Evolutionary conservation across 2,888 invertebrate species (phyloP).

Genomic region (Leptinotarsa peninsularis): DNA sequence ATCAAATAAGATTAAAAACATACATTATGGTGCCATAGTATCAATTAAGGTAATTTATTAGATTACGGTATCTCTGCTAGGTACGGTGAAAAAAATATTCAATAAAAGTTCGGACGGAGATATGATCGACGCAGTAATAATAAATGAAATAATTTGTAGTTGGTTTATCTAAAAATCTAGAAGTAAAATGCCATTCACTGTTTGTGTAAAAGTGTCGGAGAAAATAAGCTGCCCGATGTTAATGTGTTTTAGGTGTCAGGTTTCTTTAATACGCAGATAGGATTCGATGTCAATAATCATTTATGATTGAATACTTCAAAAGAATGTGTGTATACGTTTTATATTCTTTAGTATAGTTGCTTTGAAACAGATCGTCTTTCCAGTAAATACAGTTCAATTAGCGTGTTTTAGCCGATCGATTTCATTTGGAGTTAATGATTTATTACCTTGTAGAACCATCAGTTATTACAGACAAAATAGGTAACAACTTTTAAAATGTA

Average conservation of each 20-base stretch:
- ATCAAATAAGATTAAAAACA: conserved; percentile 39
- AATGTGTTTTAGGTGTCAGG: conserved; percentile 13
- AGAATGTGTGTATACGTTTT: background rate
- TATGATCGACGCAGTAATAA: conserved; percentile 34
- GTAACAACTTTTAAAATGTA: no score
- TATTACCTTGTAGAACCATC: no score
- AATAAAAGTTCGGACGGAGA: conserved; percentile 37
- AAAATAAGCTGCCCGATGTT: conserved; percentile 9
- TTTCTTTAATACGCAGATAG: background rate
- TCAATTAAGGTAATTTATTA: conserved; percentile 41
- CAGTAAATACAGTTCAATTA: no score
- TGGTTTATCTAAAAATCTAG: conserved; percentile 32
- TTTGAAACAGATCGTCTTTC: no score
- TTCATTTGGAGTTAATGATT: no score
- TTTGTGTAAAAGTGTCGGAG: conserved; percentile 28
- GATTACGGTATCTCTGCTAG: conserved; percentile 35
- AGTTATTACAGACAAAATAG: no score
- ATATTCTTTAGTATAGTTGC: no score
- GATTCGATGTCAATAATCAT: background rate
- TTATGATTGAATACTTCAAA: background rate
- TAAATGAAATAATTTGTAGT: conserved; percentile 42
- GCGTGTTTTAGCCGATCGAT: no score
- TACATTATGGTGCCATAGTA: conserved; percentile 34
- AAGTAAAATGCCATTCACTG: conserved; percentile 35
- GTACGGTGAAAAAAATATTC: conserved; percentile 32